phyloP scores from a whole-genome alignment of 2,888 invertebrate genomes.

The Morinoia aosen region DNA sequence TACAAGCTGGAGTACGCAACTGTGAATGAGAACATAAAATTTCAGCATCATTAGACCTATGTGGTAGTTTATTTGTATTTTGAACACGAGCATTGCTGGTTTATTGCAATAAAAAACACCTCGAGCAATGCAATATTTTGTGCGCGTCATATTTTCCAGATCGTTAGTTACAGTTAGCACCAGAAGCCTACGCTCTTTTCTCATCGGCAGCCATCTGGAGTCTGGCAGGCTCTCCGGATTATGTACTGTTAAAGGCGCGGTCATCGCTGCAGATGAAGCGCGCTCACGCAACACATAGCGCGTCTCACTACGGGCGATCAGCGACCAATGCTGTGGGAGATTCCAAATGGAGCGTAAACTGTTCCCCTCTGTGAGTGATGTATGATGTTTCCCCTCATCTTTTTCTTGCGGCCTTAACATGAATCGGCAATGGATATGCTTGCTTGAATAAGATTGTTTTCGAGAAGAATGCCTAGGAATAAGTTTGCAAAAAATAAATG shows the following conservation, averaged over 20 bases:
- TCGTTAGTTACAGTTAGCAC: slow-evolving; percentile 37
- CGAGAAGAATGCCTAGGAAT: not conserved
- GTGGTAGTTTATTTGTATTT: not conserved
- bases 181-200: not conserved
- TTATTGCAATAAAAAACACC: not conserved
- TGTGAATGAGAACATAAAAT: no score
- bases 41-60: no score
- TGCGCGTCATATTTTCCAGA: not conserved
- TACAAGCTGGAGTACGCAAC: no score
- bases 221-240: slow-evolving; percentile 8
- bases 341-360: slow-evolving; percentile 30
- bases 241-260: not conserved
- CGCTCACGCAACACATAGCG: not conserved
- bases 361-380: not conserved
- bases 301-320: not conserved
- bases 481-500: not conserved
- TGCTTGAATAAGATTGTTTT: not conserved
- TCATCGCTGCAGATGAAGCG: not conserved
- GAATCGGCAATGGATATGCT: not conserved
- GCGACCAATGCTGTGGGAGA: not conserved
- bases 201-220: slow-evolving; percentile 37
- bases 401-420: not conserved
- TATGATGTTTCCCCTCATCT: not conserved
- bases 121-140: not conserved
- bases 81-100: not conserved